phyloP scores from a whole-genome alignment of 1,140 invertebrate species.

The Brachionus asplanchnoidis region DNA sequence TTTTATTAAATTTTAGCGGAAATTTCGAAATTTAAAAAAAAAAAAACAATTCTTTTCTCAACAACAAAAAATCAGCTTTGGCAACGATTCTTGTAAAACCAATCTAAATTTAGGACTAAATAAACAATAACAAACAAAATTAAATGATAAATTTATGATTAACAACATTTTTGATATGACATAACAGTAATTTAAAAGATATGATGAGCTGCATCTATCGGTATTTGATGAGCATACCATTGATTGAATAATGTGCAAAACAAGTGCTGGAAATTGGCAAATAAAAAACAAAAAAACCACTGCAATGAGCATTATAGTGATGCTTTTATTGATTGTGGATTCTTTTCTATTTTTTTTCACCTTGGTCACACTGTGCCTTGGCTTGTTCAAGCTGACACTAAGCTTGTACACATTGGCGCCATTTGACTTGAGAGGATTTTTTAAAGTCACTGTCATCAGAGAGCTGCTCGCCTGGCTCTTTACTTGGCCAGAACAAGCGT shows the following conservation, averaged over 20 bases:
- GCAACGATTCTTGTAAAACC: background rate
- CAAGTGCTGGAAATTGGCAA: conserved; percentile 27
- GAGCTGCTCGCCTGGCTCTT: background rate
- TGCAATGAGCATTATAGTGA: conserved; percentile 9
- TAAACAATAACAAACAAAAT: conserved; percentile 38
- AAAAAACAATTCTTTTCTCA: background rate
- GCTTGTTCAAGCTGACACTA: background rate
- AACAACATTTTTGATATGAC: conserved; percentile 15
- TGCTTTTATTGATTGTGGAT: background rate
- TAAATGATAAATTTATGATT: conserved; percentile 23
- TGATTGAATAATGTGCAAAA: background rate
- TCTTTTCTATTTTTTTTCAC: background rate
- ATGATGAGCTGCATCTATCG: background rate
- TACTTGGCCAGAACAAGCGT: background rate
- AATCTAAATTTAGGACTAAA: conserved; percentile 35
- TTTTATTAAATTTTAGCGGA: background rate
- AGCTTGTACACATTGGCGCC: background rate
- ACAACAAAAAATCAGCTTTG: background rate
- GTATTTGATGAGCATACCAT: background rate
- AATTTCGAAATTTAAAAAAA: background rate
- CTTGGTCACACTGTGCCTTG: background rate
- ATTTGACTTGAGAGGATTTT: background rate
- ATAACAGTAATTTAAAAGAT: background rate
- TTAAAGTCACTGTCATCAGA: conserved; percentile 1
- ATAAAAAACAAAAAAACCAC: conserved; percentile 40